Evolutionary conservation across 2,888 invertebrate species (phyloP).

Genomic region (Drosophila subsilvestris): DNA sequence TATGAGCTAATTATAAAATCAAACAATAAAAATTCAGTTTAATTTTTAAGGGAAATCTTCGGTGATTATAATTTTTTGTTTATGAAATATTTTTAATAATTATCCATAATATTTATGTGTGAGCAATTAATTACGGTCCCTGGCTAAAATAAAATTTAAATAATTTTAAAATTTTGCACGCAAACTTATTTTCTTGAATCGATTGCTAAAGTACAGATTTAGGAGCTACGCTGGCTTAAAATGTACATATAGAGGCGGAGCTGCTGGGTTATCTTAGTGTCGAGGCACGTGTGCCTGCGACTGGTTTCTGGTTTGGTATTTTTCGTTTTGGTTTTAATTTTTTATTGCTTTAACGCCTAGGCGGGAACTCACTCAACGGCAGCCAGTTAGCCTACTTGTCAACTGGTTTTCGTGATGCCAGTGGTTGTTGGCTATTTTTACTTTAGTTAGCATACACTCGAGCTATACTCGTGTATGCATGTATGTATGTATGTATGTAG

Average conservation of each 20-base stretch:
- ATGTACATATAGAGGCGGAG: not conserved
- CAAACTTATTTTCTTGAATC: no score
- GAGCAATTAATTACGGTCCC: no score
- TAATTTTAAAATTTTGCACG: no score
- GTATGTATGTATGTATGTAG: slow-evolving; percentile 17
- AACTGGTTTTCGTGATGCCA: slow-evolving; percentile 55
- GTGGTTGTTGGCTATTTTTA: slow-evolving; percentile 14
- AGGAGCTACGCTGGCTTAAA: no score
- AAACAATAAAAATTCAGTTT: no score
- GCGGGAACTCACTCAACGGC: slow-evolving; percentile 14
- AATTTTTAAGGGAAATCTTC: no score
- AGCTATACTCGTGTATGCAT: not conserved
- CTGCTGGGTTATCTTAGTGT: not conserved
- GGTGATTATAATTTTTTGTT: no score
- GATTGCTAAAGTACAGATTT: no score
- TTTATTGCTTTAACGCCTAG: slow-evolving; percentile 31
- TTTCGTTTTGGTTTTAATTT: slow-evolving; percentile 17
- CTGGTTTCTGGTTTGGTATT: slow-evolving; percentile 10
- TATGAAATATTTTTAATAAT: no score
- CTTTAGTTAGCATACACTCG: slow-evolving; percentile 31
- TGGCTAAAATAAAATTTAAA: no score
- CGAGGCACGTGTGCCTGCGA: not conserved
- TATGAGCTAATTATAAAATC: no score
- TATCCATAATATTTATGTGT: no score
- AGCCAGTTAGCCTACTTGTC: slow-evolving; percentile 74